A percentile compares a stretch with the other conserved stretches of the same genome.
phyloP scores from a whole-genome alignment of 2,888 invertebrate genomes.

The Hanleya hanleyi region DNA sequence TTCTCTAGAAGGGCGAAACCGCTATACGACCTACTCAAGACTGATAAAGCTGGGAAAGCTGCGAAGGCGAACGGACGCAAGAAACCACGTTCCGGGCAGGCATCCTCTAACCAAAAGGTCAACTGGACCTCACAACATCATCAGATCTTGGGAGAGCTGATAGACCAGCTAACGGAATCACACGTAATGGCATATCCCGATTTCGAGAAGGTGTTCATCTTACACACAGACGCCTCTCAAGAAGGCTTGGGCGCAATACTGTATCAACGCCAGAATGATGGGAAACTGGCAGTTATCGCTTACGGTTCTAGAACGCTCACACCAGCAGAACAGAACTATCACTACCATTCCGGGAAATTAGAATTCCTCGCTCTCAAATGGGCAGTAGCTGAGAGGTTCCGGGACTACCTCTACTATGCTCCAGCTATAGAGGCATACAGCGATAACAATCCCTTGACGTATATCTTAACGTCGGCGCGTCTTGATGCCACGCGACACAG shows the following conservation, averaged over 20 bases:
- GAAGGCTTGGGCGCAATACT: constrained; percentile 20
- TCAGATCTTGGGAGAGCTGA: not conserved
- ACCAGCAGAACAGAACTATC: constrained; percentile 8
- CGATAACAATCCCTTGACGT: constrained; percentile 21
- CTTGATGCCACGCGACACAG: constrained; percentile 13
- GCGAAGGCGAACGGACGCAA: not conserved
- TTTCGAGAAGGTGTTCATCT: constrained; percentile 9
- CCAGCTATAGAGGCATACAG: constrained; percentile 13
- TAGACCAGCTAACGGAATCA: too few relatives aligned
- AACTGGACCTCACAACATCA: constrained; percentile 18
- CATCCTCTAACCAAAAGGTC: not conserved
- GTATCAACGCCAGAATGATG: constrained; percentile 12
- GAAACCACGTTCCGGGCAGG: not conserved
- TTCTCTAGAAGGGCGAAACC: constrained; percentile 11
- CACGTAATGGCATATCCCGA: constrained; percentile 7
- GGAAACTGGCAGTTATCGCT: constrained; percentile 13
- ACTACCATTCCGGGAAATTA: constrained; percentile 19
- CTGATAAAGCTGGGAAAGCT: not conserved
- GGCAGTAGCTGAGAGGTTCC: constrained; percentile 21
- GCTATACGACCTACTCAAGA: too few relatives aligned
- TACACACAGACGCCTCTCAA: constrained; percentile 21
- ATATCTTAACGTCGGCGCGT: constrained; percentile 13
- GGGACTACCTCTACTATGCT: constrained; percentile 26
- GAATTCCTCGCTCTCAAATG: constrained; percentile 27
- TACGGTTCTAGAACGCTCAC: constrained; percentile 23